Base-by-base conservation (phyloP, 2,888 invertebrate genomes). In the Eristalinus aeneus region DNA sequence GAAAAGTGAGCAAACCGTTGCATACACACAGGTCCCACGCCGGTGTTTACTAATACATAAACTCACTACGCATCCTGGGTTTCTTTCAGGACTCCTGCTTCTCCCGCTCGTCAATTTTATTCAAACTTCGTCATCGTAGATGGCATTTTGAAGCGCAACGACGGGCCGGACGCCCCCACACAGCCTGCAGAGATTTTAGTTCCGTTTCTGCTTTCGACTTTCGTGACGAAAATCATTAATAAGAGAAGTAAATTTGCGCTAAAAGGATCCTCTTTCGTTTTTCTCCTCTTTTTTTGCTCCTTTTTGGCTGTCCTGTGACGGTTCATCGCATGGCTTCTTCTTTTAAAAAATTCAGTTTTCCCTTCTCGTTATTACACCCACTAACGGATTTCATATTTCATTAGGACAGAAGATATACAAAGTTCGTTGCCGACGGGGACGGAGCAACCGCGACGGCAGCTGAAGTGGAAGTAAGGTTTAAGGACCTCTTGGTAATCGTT, bases 161-260 rank as follows among this genome's bases (percentile, higher is more conserved):
- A 39, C n/a, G 39, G 5, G n/a, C 39, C 39, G n/a, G 39, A 39
- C 39, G 39, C 58, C 56, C 27, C 31, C 31, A 27, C 27, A 65
- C 53, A 27, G 73, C 73, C 79, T 68, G 73, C 72, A 60, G 78
- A 72, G 79, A 79, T 73, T 54, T 67, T 20, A 61, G 58, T 60
- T 63, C 53, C 65, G 27, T 72, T 67, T 34, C 34, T 53, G 79
- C 73, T 73, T 73, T 72, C 79, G 80, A 63, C 80, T 74, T 74
- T 80, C 74, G 74, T 69, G 80, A 80, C 69, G 74, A 80, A 79
- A 74, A 64, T 80, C 80, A 74, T 74, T 80, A 74, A 80, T 80
- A 80, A 74, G 22, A 39, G 58, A 69, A 74, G 74, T 80, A 64
- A 74, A 69, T 80, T 80, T 74, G n/a, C 32, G 46, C 73, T 64